Evolutionary conservation across 2,888 invertebrate species (phyloP).

Genomic region (Epinotia bilunana): DNA sequence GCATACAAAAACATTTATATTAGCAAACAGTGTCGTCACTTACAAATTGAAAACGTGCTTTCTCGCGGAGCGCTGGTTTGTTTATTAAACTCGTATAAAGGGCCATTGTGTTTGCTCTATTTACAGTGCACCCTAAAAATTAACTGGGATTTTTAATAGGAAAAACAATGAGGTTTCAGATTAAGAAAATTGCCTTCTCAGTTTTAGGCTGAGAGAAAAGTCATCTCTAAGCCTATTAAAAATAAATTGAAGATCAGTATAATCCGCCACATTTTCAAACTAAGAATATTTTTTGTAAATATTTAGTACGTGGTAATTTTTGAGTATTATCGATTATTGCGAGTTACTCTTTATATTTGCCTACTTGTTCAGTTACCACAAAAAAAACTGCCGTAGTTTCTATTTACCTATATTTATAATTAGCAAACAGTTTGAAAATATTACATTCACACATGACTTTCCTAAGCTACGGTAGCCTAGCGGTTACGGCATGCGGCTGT

Average conservation of each 20-base stretch:
- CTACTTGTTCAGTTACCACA: too few species aligned
- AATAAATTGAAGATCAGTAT: neutral
- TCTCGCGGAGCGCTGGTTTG: slow-evolving; percentile 30
- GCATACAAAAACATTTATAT: slow-evolving; percentile 46
- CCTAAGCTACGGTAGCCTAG: too few species aligned
- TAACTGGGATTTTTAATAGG: slow-evolving; percentile 31
- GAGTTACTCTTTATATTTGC: too few species aligned
- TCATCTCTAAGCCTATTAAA: neutral
- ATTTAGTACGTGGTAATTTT: too few species aligned
- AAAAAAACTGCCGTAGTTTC: too few species aligned
- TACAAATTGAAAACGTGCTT: slow-evolving; percentile 47
- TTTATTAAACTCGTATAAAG: slow-evolving; percentile 44
- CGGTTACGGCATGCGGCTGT: too few species aligned
- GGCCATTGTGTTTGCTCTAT: slow-evolving; percentile 32
- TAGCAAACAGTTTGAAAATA: too few species aligned
- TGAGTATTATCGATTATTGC: too few species aligned
- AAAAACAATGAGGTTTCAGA: neutral
- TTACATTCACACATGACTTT: too few species aligned
- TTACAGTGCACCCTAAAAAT: slow-evolving; percentile 38
- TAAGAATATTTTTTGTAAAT: too few species aligned
- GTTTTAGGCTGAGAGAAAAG: neutral
- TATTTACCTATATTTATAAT: too few species aligned
- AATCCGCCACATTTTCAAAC: neutral
- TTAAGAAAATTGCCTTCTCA: slow-evolving; percentile 1
- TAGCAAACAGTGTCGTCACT: slow-evolving; percentile 45